Evolutionary conservation across 2,888 invertebrate genomes (phyloP), one percentile per base, ranked within the genome.

Genomic region (Acronicta psi): DNA sequence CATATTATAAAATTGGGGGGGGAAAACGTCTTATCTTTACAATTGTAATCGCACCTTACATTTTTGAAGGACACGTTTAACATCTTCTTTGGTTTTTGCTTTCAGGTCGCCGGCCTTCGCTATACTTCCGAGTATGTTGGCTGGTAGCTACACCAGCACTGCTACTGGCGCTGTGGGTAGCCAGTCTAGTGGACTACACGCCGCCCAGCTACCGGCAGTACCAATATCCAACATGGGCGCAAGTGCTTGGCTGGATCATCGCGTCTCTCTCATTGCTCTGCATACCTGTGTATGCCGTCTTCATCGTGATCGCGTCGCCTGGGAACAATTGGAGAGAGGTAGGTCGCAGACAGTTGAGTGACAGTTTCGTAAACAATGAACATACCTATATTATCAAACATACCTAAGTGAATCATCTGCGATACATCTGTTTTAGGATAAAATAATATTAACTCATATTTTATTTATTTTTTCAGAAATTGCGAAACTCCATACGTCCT

Each of bases 61-160:
- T 9, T 25, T 25, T 25, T 10, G 10, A 10, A 25, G 25, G 25
- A 10, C 29, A 29, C 11, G 7, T 34, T n/a, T n/a, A 34, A n/a
- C n/a, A 34, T 34, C 34, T 34, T 18, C 40, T 13, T 36, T 50
- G 20, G 17, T 44, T 56, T 38, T 34, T 46, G 44, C 17, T 75
- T 86, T 78, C 84, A 94, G 94, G 94, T 77, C 93, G 92, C 18
- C 95, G 95, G 54, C 98, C 98, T 0, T 96, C 97, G 3, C 83
- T 96, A 36, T 98, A 98, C 88, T 97, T 98, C 83, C 96, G 97
- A 72, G 96, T 97, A 71, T 98, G 98, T 84, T 98, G 98, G 98
- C 93, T 97, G 54, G 90, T 97, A 64, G 96, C 97, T 14, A 96
- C 98, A 11, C 98, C 98, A 0, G 93, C 97, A 42, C 92, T 98